Conservation (phyloP, 53 echinoderm and acorn worm species). For the Holothuria leucospilota region DNA sequence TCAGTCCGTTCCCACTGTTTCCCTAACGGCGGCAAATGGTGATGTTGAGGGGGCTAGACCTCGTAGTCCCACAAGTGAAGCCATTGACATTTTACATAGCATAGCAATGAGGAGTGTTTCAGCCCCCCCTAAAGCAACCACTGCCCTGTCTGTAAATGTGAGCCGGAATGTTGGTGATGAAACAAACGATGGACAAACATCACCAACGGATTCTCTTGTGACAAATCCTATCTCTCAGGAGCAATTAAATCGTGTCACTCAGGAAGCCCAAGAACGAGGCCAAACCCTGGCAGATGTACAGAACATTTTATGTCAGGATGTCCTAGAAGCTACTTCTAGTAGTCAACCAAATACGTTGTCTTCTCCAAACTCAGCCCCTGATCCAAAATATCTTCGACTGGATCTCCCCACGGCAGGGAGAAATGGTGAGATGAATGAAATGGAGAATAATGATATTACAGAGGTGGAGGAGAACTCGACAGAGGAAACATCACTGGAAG, state of each 20-base stretch:
- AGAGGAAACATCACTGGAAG: neutral
- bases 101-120: constrained; percentile 66
- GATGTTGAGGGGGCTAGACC: constrained; percentile 2
- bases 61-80: constrained; percentile 36
- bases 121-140: constrained; percentile 44
- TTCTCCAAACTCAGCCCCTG: neutral
- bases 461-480: neutral
- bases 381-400: constrained; percentile 4
- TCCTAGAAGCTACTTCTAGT: constrained; percentile 35
- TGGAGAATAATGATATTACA: neutral
- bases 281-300: constrained; percentile 80
- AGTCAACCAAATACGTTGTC: neutral
- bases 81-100: constrained; percentile 49
- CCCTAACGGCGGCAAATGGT: neutral
- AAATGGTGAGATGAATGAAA: neutral
- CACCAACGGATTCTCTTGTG: constrained; percentile 72
- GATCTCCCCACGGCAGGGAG: neutral
- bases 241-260: constrained; percentile 77
- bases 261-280: constrained; percentile 55
- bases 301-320: constrained; percentile 82
- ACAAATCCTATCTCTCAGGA: constrained; percentile 75
- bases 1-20: constrained; percentile 34
- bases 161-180: constrained; percentile 48
- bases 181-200: constrained; percentile 60
- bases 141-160: constrained; percentile 9